These are phyloP conservation scores for Acronicta psi DNA, from an alignment of 2,888 invertebrate species.

Conservation along the genomic window DNA sequence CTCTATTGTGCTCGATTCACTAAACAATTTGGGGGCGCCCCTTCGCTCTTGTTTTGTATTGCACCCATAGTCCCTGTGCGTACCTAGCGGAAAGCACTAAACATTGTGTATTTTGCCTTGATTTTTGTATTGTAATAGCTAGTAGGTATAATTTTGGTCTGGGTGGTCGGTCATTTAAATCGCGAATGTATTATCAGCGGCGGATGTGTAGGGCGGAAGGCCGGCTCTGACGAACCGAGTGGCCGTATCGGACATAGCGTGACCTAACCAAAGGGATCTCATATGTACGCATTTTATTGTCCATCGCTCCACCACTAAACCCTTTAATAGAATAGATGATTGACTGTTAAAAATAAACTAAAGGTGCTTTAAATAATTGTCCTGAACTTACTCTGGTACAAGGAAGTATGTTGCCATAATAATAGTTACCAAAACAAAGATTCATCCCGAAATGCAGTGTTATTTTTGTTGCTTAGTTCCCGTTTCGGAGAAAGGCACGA, in stretches of 20 bases:
- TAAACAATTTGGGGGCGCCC: slow-evolving; percentile 52
- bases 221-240: slow-evolving; percentile 58
- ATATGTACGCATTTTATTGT: slow-evolving; percentile 28
- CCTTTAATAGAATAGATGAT: not conserved
- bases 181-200: slow-evolving; percentile 76
- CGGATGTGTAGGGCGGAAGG: slow-evolving; percentile 84
- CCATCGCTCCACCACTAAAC: not conserved
- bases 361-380: slow-evolving; percentile 5
- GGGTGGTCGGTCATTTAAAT: slow-evolving; percentile 60
- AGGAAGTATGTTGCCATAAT: slow-evolving; percentile 70
- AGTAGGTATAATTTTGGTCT: slow-evolving; percentile 33
- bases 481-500: slow-evolving; percentile 83
- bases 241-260: slow-evolving; percentile 50
- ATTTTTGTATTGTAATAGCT: slow-evolving; percentile 20
- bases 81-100: not conserved
- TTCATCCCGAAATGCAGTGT: slow-evolving; percentile 83
- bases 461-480: slow-evolving; percentile 87
- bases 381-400: slow-evolving; percentile 42
- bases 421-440: slow-evolving; percentile 83
- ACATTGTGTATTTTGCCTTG: slow-evolving; percentile 1
- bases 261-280: slow-evolving; percentile 44
- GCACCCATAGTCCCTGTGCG: not conserved
- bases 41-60: slow-evolving; percentile 34
- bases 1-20: slow-evolving; percentile 54
- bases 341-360: not conserved